Conservation (phyloP, 2,113 vertebrate species). For the Tachuris rubrigastra region DNA sequence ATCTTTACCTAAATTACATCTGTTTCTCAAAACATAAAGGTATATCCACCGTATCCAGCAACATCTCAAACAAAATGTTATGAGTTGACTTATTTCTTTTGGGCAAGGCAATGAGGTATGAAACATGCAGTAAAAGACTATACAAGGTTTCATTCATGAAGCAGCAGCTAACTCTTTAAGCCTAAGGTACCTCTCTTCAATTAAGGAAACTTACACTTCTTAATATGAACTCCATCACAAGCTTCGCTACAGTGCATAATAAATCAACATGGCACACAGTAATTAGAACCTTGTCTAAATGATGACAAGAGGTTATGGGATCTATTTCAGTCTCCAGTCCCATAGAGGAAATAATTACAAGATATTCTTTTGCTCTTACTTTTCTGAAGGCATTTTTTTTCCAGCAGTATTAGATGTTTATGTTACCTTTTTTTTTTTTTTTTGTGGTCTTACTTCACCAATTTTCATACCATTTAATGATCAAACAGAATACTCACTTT, state of each 20-base stretch:
- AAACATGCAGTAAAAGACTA: not conserved
- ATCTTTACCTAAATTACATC: not conserved
- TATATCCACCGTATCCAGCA: not conserved
- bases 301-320: constrained; percentile 34
- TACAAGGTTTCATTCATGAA: constrained; percentile 49
- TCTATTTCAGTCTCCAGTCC: constrained; percentile 44
- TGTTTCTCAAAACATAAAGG: not conserved
- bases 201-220: constrained; percentile 33
- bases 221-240: constrained; percentile 4
- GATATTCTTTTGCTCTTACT: not conserved
- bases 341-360: constrained; percentile 3
- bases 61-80: not conserved
- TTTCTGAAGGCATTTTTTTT: constrained; percentile 19
- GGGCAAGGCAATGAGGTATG: not conserved
- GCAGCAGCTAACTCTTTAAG: not conserved
- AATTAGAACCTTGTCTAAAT: constrained; percentile 43
- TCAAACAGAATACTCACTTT: constrained; percentile 55
- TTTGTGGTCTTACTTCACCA: constrained; percentile 30
- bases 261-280: constrained; percentile 4
- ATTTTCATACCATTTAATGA: constrained; percentile 58
- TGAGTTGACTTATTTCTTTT: not conserved
- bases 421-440: not conserved
- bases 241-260: not conserved
- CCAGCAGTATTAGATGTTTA: constrained; percentile 28
- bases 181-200: constrained; percentile 10